Evolutionary conservation across 2,797 vertebrate genomes (phyloP).

Genomic region (Alosa sapidissima): DNA sequence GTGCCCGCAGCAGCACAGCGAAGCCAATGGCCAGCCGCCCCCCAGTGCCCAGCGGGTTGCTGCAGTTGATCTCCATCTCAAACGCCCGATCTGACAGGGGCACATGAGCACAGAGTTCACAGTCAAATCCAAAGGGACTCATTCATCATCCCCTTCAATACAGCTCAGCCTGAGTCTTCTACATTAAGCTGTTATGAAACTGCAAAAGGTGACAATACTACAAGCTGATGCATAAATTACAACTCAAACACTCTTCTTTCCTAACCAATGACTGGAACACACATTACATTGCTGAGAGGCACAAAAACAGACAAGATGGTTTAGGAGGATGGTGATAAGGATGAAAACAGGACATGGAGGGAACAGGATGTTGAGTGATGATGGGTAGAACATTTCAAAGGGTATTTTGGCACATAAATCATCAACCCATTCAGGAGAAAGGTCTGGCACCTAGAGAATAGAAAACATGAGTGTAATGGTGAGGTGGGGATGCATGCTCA

Average conservation of each 20-base stretch:
- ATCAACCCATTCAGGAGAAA: too few species aligned
- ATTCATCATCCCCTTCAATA: background rate
- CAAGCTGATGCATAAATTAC: background rate
- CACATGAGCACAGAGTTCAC: background rate
- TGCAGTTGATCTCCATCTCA: slow-evolving; percentile 95
- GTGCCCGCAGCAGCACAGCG: slow-evolving; percentile 88
- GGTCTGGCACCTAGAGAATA: too few species aligned
- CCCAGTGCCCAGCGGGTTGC: slow-evolving; percentile 92
- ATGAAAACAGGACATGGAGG: too few species aligned
- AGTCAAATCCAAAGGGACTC: background rate
- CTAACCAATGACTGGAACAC: too few species aligned
- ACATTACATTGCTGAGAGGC: too few species aligned
- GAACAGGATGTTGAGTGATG: too few species aligned
- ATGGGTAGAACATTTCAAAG: too few species aligned
- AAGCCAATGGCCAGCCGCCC: slow-evolving; percentile 94
- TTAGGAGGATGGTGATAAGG: too few species aligned
- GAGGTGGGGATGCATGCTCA: slow-evolving; percentile 60
- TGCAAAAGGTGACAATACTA: background rate
- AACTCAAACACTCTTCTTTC: background rate
- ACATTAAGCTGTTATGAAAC: background rate
- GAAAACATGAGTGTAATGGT: background rate
- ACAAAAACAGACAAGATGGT: too few species aligned
- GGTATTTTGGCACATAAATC: too few species aligned
- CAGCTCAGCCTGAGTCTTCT: background rate
- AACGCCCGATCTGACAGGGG: slow-evolving; percentile 85